These are phyloP conservation scores for Erebia ligea DNA, from an alignment of 2,888 invertebrate genomes.

Conservation along the genomic window DNA sequence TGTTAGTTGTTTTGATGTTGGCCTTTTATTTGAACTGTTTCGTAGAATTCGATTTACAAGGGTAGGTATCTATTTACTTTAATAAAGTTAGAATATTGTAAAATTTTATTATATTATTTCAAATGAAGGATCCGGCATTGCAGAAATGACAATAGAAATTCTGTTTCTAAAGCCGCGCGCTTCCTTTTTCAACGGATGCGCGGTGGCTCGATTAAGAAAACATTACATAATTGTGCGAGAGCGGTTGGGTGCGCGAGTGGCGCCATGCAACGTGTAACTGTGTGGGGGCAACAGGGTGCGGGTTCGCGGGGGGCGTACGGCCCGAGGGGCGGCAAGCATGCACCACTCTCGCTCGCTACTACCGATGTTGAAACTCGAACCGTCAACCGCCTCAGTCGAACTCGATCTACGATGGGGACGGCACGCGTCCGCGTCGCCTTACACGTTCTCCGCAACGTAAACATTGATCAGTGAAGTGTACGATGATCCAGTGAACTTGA, in stretches of 20 bases:
- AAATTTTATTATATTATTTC: background rate
- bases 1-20: constrained; percentile 57
- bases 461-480: constrained; percentile 71
- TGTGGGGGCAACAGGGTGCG: constrained; percentile 64
- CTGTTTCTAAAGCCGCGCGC: constrained; percentile 28
- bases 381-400: constrained; percentile 77
- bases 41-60: background rate
- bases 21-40: constrained; percentile 36
- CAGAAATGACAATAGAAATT: constrained; percentile 5
- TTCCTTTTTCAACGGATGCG: constrained; percentile 63
- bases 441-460: constrained; percentile 74
- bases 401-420: constrained; percentile 71
- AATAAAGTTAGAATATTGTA: background rate
- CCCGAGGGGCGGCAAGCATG: constrained; percentile 65
- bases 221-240: constrained; percentile 80
- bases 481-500: constrained; percentile 50
- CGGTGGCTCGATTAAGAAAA: constrained; percentile 78
- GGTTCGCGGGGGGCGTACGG: constrained; percentile 52
- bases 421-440: constrained; percentile 67
- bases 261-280: constrained; percentile 80
- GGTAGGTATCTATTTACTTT: background rate
- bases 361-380: constrained; percentile 55
- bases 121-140: background rate
- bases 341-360: constrained; percentile 63
- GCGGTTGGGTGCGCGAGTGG: constrained; percentile 75